Conservation (phyloP, 2,113 vertebrate genomes). For the Elachura formosa region DNA sequence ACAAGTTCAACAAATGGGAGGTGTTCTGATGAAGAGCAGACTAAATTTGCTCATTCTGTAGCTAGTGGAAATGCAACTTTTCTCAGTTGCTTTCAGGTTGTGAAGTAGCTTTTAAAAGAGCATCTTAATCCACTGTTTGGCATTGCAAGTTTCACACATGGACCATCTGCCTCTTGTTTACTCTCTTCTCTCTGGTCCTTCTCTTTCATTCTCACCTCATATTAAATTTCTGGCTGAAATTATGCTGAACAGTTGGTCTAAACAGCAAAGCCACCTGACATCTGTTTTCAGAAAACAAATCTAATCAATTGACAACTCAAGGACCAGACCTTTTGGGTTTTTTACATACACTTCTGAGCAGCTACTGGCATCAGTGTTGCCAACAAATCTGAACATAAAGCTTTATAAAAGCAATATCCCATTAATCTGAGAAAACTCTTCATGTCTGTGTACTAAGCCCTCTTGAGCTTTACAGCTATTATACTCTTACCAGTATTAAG, state of each 20-base stretch:
- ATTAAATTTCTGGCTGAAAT: slow-evolving; percentile 53
- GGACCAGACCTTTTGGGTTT: background rate
- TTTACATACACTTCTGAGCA: background rate
- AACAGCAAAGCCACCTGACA: slow-evolving; percentile 36
- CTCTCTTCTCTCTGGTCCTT: background rate
- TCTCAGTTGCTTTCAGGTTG: background rate
- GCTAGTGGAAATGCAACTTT: background rate
- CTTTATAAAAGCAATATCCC: background rate
- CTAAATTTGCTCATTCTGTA: background rate
- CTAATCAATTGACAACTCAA: background rate
- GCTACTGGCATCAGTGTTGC: background rate
- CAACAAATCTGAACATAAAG: background rate
- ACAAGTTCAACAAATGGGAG: background rate
- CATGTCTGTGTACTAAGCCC: background rate
- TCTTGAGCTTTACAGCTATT: background rate
- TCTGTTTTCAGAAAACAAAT: slow-evolving; percentile 32
- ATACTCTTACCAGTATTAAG: background rate
- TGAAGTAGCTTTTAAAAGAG: background rate
- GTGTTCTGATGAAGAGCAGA: background rate
- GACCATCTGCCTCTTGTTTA: slow-evolving; percentile 47
- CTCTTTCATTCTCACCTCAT: slow-evolving; percentile 32
- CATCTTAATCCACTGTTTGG: slow-evolving; percentile 20
- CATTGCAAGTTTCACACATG: background rate
- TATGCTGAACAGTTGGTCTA: slow-evolving; percentile 28
- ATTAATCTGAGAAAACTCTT: background rate